These are phyloP conservation scores for Xiphophorus birchmanni DNA, from an alignment of 2,797 vertebrate species.

Conservation along the genomic window DNA sequence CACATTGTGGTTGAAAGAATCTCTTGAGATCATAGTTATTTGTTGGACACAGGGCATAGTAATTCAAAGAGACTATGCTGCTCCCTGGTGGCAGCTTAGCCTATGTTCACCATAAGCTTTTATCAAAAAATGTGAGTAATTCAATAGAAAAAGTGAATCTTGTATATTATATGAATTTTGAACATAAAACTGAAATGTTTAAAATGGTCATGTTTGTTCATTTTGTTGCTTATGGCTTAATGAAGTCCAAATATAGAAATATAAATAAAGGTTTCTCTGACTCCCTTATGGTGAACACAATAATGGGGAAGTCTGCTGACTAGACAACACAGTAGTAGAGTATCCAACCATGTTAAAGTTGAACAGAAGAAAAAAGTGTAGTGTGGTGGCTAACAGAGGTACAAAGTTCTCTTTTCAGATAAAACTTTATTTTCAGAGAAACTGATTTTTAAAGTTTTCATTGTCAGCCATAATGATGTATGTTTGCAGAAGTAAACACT, in stretches of 20 bases:
- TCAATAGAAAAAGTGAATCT: not conserved
- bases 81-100: slow-evolving; percentile 68
- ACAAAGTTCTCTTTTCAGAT: not conserved
- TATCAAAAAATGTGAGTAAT: not conserved
- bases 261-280: not conserved
- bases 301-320: not conserved
- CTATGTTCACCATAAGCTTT: slow-evolving; percentile 14
- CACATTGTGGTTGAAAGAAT: not conserved
- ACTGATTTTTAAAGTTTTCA: not conserved
- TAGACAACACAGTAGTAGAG: not conserved
- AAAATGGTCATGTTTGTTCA: not conserved
- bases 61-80: slow-evolving; percentile 68
- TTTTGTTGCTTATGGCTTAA: not conserved
- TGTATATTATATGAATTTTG: not conserved
- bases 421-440: not conserved
- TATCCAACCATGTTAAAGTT: not conserved
- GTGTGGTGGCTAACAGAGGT: not conserved
- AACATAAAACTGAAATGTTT: not conserved
- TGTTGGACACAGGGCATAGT: not conserved
- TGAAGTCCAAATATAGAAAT: not conserved
- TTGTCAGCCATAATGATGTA: not conserved
- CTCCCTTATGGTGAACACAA: not conserved
- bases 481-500: not conserved
- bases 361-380: not conserved
- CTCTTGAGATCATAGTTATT: not conserved